phyloP scores from a whole-genome alignment of 1,140 invertebrate species.

The Euura saliciscinereae region DNA sequence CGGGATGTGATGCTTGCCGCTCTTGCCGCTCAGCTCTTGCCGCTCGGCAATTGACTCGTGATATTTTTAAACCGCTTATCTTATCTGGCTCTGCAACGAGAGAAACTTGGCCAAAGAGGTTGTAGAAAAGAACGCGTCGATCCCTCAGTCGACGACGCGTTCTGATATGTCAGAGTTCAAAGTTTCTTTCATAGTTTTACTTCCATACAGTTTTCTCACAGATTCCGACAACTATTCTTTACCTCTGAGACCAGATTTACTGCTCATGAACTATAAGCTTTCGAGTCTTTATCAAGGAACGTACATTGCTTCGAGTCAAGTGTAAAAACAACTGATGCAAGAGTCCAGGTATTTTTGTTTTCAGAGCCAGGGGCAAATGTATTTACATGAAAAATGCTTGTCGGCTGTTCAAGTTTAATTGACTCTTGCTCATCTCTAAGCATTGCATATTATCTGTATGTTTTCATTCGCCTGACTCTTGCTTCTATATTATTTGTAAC shows the following conservation, averaged over 20 bases:
- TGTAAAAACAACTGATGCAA: too few relatives aligned
- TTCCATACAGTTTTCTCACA: too few relatives aligned
- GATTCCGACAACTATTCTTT: too few relatives aligned
- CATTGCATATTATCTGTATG: neutral
- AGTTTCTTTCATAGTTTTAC: neutral
- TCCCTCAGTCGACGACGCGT: neutral
- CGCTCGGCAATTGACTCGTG: neutral
- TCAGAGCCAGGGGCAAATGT: too few relatives aligned
- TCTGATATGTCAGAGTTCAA: neutral
- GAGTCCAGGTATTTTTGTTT: too few relatives aligned
- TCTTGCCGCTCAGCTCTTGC: too few relatives aligned
- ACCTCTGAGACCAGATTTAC: too few relatives aligned
- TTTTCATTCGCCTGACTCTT: neutral
- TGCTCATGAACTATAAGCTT: too few relatives aligned
- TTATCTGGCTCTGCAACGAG: neutral
- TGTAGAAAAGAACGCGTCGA: neutral
- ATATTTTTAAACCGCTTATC: conserved; percentile 1
- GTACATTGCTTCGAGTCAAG: too few relatives aligned
- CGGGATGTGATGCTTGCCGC: too few relatives aligned
- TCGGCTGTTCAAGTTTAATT: neutral
- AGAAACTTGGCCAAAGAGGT: neutral
- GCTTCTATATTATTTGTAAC: conserved; percentile 13
- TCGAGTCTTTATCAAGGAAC: too few relatives aligned
- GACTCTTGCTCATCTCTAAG: neutral
- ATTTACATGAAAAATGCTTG: too few relatives aligned